Percentiles rank a stretch among this genome's conserved stretches.
phyloP scores from a whole-genome alignment of 2,888 invertebrate genomes.

The Mythimna ferrago region DNA sequence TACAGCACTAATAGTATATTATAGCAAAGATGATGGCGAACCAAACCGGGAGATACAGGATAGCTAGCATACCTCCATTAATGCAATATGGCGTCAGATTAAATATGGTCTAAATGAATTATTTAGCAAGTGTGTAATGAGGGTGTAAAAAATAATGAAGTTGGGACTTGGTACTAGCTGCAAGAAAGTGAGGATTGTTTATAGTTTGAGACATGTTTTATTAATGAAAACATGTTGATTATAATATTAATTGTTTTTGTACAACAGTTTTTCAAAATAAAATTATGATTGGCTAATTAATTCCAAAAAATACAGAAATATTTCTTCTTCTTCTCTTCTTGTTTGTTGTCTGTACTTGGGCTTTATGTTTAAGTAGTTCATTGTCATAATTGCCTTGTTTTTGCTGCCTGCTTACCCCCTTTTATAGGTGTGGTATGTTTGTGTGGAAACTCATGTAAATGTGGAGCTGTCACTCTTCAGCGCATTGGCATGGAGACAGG shows the following conservation, averaged over 20 bases:
- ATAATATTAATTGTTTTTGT: slow-evolving; percentile 27
- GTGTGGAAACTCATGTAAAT: slow-evolving; percentile 44
- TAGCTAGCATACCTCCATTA: slow-evolving; percentile 28
- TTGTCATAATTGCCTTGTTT: slow-evolving; percentile 60
- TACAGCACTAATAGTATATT: slow-evolving; percentile 28
- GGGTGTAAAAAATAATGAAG: slow-evolving; percentile 48
- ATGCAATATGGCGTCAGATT: slow-evolving; percentile 44
- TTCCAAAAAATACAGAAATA: background rate
- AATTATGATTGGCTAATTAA: background rate
- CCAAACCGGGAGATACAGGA: slow-evolving; percentile 1
- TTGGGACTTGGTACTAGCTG: background rate
- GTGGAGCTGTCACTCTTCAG: slow-evolving; percentile 4
- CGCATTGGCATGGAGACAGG: slow-evolving; percentile 8
- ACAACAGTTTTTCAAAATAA: background rate
- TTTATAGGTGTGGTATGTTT: slow-evolving; percentile 33
- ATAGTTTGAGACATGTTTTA: slow-evolving; percentile 28
- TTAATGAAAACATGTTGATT: slow-evolving; percentile 28
- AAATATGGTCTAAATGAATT: slow-evolving; percentile 57
- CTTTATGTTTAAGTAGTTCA: slow-evolving; percentile 20
- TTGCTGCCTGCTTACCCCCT: slow-evolving; percentile 42
- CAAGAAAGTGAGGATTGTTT: slow-evolving; percentile 8
- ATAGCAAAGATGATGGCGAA: slow-evolving; percentile 1
- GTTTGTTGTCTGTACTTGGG: slow-evolving; percentile 10
- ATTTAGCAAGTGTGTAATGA: slow-evolving; percentile 54
- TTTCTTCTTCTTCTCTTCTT: background rate